Evolutionary conservation across 2,113 vertebrate species (phyloP).

Genomic region (Lycaon pictus): DNA sequence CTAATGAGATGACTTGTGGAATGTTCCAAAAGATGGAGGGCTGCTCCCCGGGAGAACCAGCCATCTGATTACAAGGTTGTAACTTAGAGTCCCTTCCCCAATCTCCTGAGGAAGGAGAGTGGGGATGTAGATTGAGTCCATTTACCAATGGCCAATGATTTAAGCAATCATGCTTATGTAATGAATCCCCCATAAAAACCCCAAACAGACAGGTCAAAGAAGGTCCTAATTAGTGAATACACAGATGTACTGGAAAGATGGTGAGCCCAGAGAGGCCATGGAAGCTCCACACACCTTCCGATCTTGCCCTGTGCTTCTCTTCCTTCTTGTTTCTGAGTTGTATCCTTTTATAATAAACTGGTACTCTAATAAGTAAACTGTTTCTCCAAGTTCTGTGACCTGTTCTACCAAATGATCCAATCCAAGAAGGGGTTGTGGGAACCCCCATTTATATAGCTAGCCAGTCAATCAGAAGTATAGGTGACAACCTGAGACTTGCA

Average conservation of each 20-base stretch:
- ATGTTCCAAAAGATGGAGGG: neutral
- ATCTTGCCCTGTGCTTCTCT: neutral
- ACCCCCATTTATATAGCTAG: neutral
- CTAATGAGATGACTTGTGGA: neutral
- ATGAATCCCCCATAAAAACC: neutral
- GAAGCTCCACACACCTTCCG: neutral
- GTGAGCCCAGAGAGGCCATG: neutral
- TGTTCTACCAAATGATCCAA: neutral
- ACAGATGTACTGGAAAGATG: neutral
- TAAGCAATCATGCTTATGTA: neutral
- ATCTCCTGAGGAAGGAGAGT: neutral
- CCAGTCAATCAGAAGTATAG: neutral
- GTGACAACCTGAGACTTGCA: neutral
- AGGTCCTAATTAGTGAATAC: neutral
- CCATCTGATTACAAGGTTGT: neutral
- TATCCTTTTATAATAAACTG: neutral
- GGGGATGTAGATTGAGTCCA: neutral
- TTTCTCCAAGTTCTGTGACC: neutral
- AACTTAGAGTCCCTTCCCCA: neutral
- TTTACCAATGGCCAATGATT: neutral
- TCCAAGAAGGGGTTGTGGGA: neutral
- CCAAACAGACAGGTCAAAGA: neutral
- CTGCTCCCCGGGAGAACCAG: neutral
- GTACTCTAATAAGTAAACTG: neutral
- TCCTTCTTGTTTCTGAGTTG: neutral